Base-by-base conservation (phyloP, 1,140 invertebrate genomes). In the Neodiprion fabricii region DNA sequence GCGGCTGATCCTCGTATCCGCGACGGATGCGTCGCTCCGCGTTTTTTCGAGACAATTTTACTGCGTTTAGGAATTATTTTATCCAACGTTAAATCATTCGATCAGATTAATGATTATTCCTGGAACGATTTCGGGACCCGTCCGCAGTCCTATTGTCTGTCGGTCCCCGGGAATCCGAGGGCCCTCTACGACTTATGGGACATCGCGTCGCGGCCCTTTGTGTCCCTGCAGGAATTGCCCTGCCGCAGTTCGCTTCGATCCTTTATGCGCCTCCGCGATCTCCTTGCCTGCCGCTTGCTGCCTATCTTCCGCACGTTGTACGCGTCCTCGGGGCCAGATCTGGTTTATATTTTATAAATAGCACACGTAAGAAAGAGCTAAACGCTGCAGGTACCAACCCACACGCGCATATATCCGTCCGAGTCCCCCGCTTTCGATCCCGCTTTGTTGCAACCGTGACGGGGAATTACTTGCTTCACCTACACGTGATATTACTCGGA, bases 101-200 rank as follows among this genome's bases (percentile, higher is more conserved):
- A 14, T 48, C 70, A 74, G 78, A 80, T 80, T 80, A 80, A 80
- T 79, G 78, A 79, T 78, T 76, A 76, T 76, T 78, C 75, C 69
- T 23, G 75, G 75, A 78, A 76, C 68, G 73, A 67, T 76, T 76
- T 78, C 73, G 71, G 28, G 28, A 40, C 28, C 28, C 28, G 28
- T 40, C 28, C 28, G 71, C 72, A 21, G 50, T 14, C 47, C 77
- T 75, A 78, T 78, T 78, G 77, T 78, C 75, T 76, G 67, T 28
- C 8, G 66, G 40, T n/a, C 11, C 48, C 17, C 40, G 21, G 48
- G 69, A 50, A 68, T 69, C 48, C 17, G 48, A 4, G 77, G 77
- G 75, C 73, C 71, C 53, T 73, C 77, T 73, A 78, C 76, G 76
- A 78, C 77, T 78, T 78, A 76, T 76, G 75, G 66, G 73, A 78